Conservation (phyloP, 2,888 invertebrate genomes). For the Siphonodentalium dalli region DNA sequence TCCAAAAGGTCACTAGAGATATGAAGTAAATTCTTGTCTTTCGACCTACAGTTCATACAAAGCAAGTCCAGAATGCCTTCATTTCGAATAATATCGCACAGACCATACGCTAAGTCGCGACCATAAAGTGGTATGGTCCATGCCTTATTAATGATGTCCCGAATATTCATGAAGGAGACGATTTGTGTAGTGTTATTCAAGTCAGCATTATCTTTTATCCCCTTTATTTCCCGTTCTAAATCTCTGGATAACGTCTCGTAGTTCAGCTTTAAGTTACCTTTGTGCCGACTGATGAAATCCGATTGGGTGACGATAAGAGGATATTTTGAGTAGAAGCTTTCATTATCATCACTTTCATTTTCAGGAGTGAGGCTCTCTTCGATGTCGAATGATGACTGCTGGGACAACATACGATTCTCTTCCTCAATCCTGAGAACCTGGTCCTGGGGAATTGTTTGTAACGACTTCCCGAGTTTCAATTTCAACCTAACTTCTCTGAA, state of each 20-base stretch:
- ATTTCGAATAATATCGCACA: conserved; percentile 87
- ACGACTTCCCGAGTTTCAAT: conserved; percentile 35
- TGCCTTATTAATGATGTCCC: conserved; percentile 71
- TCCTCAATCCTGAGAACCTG: conserved; percentile 50
- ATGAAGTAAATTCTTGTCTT: conserved; percentile 80
- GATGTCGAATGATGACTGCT: conserved; percentile 15
- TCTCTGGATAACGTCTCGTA: conserved; percentile 43
- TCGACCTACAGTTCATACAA: conserved; percentile 72
- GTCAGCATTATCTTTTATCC: conserved; percentile 43
- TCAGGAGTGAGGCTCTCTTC: conserved; percentile 23
- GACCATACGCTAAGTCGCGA: conserved; percentile 86
- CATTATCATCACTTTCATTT: conserved; percentile 29
- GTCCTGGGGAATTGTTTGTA: conserved; percentile 61
- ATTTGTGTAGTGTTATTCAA: conserved; percentile 41
- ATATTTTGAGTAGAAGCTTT: conserved; percentile 33
- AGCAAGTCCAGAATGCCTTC: conserved; percentile 90
- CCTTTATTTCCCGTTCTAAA: conserved; percentile 43
- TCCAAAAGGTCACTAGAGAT: conserved; percentile 88
- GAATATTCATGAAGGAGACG: conserved; percentile 46
- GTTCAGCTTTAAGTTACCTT: conserved; percentile 44
- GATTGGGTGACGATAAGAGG: conserved; percentile 26
- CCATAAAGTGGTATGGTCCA: conserved; percentile 97
- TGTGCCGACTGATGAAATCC: conserved; percentile 28
- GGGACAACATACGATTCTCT: conserved; percentile 28
- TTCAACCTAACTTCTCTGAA: conserved; percentile 27